A percentile compares a stretch with the other conserved stretches of the same genome.
phyloP scores from a whole-genome alignment of 2,113 vertebrate species.

The Capricornis sumatraensis region DNA sequence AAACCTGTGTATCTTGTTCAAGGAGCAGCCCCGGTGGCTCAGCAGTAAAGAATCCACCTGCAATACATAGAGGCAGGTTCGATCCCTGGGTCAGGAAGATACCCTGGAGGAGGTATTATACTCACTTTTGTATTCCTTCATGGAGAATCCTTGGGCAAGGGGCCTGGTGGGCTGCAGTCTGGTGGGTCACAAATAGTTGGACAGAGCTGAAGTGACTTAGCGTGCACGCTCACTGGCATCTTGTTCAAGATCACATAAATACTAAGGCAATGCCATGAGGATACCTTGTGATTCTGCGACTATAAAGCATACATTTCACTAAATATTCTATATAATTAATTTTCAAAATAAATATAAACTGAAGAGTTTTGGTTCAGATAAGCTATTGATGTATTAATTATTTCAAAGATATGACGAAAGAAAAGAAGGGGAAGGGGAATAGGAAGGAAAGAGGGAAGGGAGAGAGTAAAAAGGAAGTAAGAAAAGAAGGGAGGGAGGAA shows the following conservation, averaged over 20 bases:
- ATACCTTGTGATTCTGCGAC: not conserved
- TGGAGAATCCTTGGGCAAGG: not conserved
- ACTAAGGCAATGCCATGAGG: not conserved
- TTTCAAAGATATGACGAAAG: not conserved
- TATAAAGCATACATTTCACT: not conserved
- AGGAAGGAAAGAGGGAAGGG: not conserved
- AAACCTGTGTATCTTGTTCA: not conserved
- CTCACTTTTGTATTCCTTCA: not conserved
- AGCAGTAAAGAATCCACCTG: not conserved
- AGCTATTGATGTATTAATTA: not conserved
- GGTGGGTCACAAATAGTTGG: not conserved
- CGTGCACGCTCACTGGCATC: not conserved
- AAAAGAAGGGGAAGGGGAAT: no score
- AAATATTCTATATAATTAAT: not conserved
- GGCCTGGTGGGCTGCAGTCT: not conserved
- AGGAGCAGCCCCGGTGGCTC: not conserved
- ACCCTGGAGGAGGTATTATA: not conserved
- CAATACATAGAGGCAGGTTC: not conserved
- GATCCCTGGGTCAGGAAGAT: rapidly evolving
- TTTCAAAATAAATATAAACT: not conserved
- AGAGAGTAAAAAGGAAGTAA: not conserved
- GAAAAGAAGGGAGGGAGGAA: not conserved
- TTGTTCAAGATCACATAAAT: not conserved
- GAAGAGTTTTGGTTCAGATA: not conserved
- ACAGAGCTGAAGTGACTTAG: not conserved